Conservation (phyloP, 2,113 vertebrate species). For the western clawed frog (Xenopus tropicalis) region DNA sequence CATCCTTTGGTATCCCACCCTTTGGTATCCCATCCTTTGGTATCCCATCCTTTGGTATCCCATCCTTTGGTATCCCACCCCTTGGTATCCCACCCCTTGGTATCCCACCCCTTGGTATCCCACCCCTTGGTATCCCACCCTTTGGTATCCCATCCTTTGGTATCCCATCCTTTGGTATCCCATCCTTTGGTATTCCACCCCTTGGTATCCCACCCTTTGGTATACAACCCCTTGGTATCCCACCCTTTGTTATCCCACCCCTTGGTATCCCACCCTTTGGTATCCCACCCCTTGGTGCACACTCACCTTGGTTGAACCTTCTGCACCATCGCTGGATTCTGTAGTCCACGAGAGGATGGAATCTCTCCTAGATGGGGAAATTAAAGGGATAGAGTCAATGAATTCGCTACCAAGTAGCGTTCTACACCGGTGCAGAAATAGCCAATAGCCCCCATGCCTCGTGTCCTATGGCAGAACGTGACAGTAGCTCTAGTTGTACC, state of each 20-base stretch:
- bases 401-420: background rate
- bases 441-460: no score
- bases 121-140: background rate
- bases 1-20: no score
- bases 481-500: slow-evolving; percentile 24
- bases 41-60: no score
- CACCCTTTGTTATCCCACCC: background rate
- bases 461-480: background rate
- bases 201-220: background rate
- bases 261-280: background rate
- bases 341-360: slow-evolving; percentile 6
- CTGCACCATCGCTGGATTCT: slow-evolving; percentile 2
- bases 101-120: background rate
- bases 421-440: no score
- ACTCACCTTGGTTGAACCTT: background rate
- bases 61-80: background rate
- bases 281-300: background rate
- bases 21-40: background rate
- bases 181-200: no score
- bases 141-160: no score
- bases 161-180: background rate
- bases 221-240: background rate
- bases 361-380: slow-evolving; percentile 11
- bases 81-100: background rate
- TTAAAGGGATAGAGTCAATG: background rate